Conservation (phyloP, 2,888 invertebrate species). For the Latrodectus elegans region DNA sequence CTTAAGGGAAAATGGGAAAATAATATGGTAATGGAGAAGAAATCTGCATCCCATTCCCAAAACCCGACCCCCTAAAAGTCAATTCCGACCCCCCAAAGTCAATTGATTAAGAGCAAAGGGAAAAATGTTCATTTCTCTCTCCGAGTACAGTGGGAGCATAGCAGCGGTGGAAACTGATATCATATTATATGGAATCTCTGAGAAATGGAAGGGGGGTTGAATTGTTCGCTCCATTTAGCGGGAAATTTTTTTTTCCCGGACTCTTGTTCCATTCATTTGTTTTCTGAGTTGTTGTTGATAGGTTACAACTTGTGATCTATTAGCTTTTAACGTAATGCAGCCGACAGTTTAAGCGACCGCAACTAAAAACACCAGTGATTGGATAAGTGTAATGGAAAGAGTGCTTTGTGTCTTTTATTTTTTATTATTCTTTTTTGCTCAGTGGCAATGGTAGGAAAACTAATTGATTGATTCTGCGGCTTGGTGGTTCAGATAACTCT, state of each 20-base stretch:
- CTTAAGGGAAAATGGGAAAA: conserved; percentile 60
- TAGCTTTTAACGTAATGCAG: conserved; percentile 66
- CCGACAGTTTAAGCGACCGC: conserved; percentile 51
- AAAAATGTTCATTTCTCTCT: conserved; percentile 27
- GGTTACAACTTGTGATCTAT: conserved; percentile 61
- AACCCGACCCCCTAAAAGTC: background rate
- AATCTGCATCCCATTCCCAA: conserved; percentile 57
- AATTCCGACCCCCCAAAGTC: conserved; percentile 40
- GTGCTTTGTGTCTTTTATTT: no score
- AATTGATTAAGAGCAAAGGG: conserved; percentile 63
- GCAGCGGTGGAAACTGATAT: conserved; percentile 17
- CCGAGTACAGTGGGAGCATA: background rate
- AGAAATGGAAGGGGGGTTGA: background rate
- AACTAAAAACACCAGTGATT: conserved; percentile 42
- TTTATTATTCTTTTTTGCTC: no score
- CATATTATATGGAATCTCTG: background rate
- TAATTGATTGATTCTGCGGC: no score
- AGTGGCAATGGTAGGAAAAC: no score
- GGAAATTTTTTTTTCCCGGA: conserved; percentile 4
- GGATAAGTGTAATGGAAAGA: background rate
- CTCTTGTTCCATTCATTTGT: conserved; percentile 34
- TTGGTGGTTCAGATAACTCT: no score
- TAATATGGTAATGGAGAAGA: conserved; percentile 66
- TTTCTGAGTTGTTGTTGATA: conserved; percentile 11
- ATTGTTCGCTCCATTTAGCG: background rate